These are phyloP conservation scores for Thalassoma bifasciatum DNA, from an alignment of 2,113 vertebrate species.

Conservation along the genomic window DNA sequence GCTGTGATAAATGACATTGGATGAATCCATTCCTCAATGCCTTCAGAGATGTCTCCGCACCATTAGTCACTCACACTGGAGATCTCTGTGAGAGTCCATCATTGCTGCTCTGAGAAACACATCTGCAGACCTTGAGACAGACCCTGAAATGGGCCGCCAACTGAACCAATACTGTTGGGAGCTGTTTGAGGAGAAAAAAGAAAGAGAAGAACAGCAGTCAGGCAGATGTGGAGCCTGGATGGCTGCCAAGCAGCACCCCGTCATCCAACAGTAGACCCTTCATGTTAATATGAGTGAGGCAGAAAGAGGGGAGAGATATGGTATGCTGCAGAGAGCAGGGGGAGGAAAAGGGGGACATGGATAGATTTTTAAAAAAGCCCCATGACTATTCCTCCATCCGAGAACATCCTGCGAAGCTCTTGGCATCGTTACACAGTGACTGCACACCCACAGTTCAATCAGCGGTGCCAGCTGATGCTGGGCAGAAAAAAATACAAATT, in stretches of 20 bases:
- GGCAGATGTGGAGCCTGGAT: constrained; percentile 84
- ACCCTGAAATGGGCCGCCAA: constrained; percentile 77
- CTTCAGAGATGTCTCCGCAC: constrained; percentile 72
- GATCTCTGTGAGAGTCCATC: constrained; percentile 76
- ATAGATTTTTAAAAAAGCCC: constrained; percentile 62
- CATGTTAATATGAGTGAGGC: constrained; percentile 71
- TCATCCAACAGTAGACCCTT: constrained; percentile 72
- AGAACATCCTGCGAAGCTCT: constrained; percentile 64
- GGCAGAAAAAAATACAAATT: constrained; percentile 34
- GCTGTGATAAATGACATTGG: constrained; percentile 66
- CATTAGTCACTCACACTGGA: constrained; percentile 77
- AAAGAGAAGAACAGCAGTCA: constrained; percentile 78
- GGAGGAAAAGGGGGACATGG: constrained; percentile 42
- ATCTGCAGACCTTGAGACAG: constrained; percentile 76
- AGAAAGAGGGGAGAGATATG: constrained; percentile 48
- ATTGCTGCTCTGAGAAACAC: constrained; percentile 70
- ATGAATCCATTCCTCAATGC: constrained; percentile 76
- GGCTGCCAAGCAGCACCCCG: constrained; percentile 72
- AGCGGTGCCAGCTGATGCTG: constrained; percentile 43
- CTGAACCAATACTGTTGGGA: constrained; percentile 76
- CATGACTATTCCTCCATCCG: constrained; percentile 49
- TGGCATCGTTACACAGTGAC: constrained; percentile 45
- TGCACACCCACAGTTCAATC: constrained; percentile 51
- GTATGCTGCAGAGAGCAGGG: constrained; percentile 64
- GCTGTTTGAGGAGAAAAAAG: constrained; percentile 51